phyloP scores from a whole-genome alignment of 1,140 invertebrate genomes.

The Popillia japonica region DNA sequence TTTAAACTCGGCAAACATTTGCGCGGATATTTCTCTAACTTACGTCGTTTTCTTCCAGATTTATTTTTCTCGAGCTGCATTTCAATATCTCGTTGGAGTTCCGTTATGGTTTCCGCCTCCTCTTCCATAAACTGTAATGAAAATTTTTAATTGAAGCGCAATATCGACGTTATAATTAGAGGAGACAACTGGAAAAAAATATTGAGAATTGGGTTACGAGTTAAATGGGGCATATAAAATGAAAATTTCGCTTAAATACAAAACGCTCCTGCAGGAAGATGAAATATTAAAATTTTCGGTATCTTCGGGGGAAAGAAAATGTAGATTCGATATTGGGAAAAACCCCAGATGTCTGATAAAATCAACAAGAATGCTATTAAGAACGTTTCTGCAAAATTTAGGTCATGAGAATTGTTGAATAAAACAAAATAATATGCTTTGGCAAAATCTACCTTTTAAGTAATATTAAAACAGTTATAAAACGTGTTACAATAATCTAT shows the following conservation, averaged over 20 bases:
- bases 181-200: neutral
- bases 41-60: slow-evolving; percentile 12
- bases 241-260: slow-evolving; percentile 14
- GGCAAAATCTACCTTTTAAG: too few species aligned
- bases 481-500: too few species aligned
- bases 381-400: too few species aligned
- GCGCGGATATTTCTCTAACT: neutral
- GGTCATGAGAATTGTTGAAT: too few species aligned
- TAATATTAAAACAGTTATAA: too few species aligned
- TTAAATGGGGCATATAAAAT: neutral
- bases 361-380: too few species aligned
- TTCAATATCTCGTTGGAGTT: slow-evolving; percentile 79
- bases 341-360: too few species aligned
- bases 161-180: neutral
- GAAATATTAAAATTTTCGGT: too few species aligned
- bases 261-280: neutral
- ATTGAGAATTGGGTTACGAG: neutral
- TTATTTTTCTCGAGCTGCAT: slow-evolving; percentile 71
- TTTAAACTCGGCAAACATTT: too few species aligned
- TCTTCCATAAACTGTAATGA: slow-evolving; percentile 68
- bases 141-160: slow-evolving; percentile 34
- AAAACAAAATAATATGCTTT: too few species aligned
- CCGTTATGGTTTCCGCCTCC: slow-evolving; percentile 71
- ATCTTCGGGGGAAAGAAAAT: too few species aligned
- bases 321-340: too few species aligned